Percentiles rank a stretch among this genome's conserved stretches.
phyloP scores from a whole-genome alignment of 2,797 vertebrate species.

The Clamator glandarius region DNA sequence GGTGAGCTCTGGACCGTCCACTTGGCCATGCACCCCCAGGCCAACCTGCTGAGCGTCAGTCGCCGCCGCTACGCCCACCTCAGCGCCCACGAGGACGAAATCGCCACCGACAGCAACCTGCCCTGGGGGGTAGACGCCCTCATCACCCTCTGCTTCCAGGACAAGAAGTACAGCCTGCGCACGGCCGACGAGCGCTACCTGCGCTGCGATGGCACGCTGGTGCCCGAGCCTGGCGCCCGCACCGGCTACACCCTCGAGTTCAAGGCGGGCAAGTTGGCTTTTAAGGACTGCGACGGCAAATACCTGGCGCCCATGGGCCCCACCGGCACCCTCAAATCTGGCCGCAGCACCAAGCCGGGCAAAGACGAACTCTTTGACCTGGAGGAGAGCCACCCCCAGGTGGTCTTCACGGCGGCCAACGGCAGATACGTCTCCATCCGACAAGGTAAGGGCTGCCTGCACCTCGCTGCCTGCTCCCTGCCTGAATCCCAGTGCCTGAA shows the following conservation, averaged over 20 bases:
- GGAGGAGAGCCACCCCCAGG: slow-evolving; percentile 96
- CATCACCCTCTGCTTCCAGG: slow-evolving; percentile 90
- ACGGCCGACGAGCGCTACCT: slow-evolving; percentile 92
- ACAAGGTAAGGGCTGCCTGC: slow-evolving; percentile 84
- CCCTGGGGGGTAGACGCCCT: slow-evolving; percentile 95
- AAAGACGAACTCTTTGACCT: slow-evolving; percentile 97
- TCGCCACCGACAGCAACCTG: slow-evolving; percentile 89
- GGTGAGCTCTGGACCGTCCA: slow-evolving; percentile 93
- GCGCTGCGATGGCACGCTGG: slow-evolving; percentile 88
- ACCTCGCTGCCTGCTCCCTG: neutral
- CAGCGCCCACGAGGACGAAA: slow-evolving; percentile 87
- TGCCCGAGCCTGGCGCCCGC: slow-evolving; percentile 80
- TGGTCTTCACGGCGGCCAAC: slow-evolving; percentile 91
- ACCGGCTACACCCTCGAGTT: slow-evolving; percentile 92
- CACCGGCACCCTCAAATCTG: slow-evolving; percentile 89
- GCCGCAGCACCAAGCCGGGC: slow-evolving; percentile 92
- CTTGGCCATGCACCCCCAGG: slow-evolving; percentile 95
- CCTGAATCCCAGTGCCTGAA: no score
- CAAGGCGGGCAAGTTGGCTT: slow-evolving; percentile 92
- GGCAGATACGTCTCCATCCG: slow-evolving; percentile 92
- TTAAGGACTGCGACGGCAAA: slow-evolving; percentile 94
- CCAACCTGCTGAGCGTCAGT: slow-evolving; percentile 92
- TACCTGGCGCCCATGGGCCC: slow-evolving; percentile 94
- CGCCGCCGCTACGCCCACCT: slow-evolving; percentile 94
- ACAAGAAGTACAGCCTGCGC: slow-evolving; percentile 90